Percentiles rank a stretch among this genome's conserved stretches.
Conservation (phyloP, 2,113 vertebrate species). For the Anarrhichthys ocellatus region DNA sequence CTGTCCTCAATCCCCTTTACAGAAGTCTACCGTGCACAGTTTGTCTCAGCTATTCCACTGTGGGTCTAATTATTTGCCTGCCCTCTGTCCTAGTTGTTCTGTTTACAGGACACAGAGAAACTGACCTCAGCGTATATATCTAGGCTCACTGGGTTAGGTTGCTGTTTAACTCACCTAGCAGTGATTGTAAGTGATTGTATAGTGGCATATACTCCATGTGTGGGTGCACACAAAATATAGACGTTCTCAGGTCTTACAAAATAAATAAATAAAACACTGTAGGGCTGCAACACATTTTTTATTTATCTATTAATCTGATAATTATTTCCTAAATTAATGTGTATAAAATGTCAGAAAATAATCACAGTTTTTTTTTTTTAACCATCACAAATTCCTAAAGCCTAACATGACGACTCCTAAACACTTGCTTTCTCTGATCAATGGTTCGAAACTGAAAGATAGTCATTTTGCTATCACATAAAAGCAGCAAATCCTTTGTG, state of each 20-base stretch:
- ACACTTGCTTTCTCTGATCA: neutral
- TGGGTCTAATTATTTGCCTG: slow-evolving; percentile 59
- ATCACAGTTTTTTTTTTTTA: no score
- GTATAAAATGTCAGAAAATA: neutral
- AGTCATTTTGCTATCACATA: no score
- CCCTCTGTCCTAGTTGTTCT: slow-evolving; percentile 15
- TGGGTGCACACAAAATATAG: slow-evolving; percentile 10
- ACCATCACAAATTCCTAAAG: neutral
- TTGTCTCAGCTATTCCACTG: slow-evolving; percentile 52
- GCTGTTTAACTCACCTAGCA: slow-evolving; percentile 22
- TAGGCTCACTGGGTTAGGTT: neutral
- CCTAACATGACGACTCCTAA: neutral
- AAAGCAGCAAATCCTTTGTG: no score
- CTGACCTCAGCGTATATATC: neutral
- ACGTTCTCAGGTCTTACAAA: neutral
- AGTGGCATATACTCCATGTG: neutral
- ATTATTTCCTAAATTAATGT: neutral
- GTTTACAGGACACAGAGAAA: slow-evolving; percentile 24
- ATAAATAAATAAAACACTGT: neutral
- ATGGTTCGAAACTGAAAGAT: no score
- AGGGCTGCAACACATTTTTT: neutral
- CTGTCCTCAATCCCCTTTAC: slow-evolving; percentile 59
- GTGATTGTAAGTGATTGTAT: neutral
- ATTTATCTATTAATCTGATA: no score
- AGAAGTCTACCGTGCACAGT: slow-evolving; percentile 23